Evolutionary conservation across 2,888 invertebrate species (phyloP).

Genomic region (Atethmia centrago): DNA sequence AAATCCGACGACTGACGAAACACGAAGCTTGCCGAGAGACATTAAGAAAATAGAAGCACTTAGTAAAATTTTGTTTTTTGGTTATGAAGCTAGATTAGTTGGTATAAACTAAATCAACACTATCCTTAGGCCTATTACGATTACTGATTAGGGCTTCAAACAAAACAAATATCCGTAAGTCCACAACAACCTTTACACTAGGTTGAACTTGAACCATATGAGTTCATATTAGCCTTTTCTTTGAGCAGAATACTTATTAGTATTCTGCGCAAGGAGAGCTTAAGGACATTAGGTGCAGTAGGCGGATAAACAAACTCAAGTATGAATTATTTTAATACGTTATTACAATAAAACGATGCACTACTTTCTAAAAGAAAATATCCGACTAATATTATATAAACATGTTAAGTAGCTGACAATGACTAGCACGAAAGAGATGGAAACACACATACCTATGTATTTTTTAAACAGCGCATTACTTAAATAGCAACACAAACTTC

Average conservation of each 20-base stretch:
- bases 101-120: neutral
- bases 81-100: neutral
- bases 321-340: constrained; percentile 16
- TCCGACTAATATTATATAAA: neutral
- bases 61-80: too few relatives aligned
- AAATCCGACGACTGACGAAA: too few relatives aligned
- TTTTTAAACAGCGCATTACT: too few relatives aligned
- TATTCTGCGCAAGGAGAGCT: too few relatives aligned
- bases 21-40: too few relatives aligned
- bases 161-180: neutral
- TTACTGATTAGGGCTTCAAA: neutral
- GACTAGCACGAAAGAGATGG: too few relatives aligned
- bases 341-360: neutral
- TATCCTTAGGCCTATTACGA: neutral
- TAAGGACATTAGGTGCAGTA: neutral
- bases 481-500: too few relatives aligned
- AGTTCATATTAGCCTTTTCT: constrained; percentile 14
- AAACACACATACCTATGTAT: too few relatives aligned
- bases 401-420: too few relatives aligned
- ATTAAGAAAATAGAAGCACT: too few relatives aligned
- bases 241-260: constrained; percentile 36
- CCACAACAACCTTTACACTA: neutral
- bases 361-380: neutral
- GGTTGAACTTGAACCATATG: constrained; percentile 34
- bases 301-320: constrained; percentile 2